Evolutionary conservation across 37 sponge, comb jelly and placozoan species (phyloP).

Genomic region (Cliona cf. orientalis): DNA sequence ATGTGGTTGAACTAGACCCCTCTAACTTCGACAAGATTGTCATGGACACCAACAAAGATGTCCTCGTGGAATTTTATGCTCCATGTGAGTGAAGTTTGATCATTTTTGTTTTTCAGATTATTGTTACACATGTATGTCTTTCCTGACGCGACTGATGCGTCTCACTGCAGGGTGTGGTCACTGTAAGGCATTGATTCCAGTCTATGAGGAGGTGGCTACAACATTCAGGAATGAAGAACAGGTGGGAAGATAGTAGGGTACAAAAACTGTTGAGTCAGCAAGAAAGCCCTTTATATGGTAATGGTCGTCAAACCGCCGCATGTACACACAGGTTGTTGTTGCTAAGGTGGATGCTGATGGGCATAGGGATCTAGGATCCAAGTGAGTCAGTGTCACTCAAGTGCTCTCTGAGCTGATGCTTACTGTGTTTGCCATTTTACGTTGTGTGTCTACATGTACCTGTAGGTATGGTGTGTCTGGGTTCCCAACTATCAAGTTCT

Average conservation of each 20-base stretch:
- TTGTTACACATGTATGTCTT: too few relatives aligned
- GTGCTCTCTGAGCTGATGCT: background rate
- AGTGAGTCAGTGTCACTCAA: slow-evolving; percentile 34
- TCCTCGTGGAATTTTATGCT: slow-evolving; percentile 98
- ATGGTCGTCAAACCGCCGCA: background rate
- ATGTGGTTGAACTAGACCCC: slow-evolving; percentile 81
- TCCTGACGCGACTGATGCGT: background rate
- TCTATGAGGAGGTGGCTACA: slow-evolving; percentile 88
- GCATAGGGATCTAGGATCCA: slow-evolving; percentile 70
- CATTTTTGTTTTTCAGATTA: too few relatives aligned
- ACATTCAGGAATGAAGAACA: slow-evolving; percentile 84
- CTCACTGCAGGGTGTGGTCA: slow-evolving; percentile 93
- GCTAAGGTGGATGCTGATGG: slow-evolving; percentile 97
- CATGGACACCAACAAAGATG: slow-evolving; percentile 78
- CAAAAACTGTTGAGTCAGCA: background rate
- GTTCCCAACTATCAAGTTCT: slow-evolving; percentile 97
- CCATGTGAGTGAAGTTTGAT: slow-evolving; percentile 79
- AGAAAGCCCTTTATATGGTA: background rate
- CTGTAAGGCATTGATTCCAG: slow-evolving; percentile 91
- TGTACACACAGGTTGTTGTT: slow-evolving; percentile 79
- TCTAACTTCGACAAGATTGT: slow-evolving; percentile 87
- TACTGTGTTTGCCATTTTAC: background rate
- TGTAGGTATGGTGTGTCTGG: slow-evolving; percentile 85
- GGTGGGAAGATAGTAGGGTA: slow-evolving; percentile 32
- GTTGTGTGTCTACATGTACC: slow-evolving; percentile 7